Evolutionary conservation across 1,140 invertebrate species (phyloP).

Genomic region (Drosophila lacteicornis): DNA sequence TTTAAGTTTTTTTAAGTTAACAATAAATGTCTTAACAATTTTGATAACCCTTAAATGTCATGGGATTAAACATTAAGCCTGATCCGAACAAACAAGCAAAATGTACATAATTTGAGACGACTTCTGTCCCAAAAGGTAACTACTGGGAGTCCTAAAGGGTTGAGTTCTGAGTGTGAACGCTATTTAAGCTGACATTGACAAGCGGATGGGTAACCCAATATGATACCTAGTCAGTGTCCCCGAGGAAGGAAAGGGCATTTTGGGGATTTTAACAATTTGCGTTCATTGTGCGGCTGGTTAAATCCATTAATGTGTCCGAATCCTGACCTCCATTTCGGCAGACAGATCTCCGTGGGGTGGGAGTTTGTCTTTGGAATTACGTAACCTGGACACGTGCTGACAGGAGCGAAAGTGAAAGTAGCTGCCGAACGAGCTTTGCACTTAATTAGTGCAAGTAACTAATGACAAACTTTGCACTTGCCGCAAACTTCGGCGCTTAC

Average conservation of each 20-base stretch:
- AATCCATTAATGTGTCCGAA: conserved; percentile 40
- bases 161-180: background rate
- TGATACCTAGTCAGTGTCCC: background rate
- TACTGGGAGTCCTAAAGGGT: background rate
- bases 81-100: background rate
- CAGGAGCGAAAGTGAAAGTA: conserved; percentile 28
- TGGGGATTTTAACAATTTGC: conserved; percentile 24
- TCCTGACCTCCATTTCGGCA: background rate
- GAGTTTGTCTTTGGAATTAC: conserved; percentile 18
- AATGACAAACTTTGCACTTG: conserved; percentile 59
- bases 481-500: conserved; percentile 16
- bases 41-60: background rate
- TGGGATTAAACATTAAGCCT: background rate
- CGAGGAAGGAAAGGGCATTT: background rate
- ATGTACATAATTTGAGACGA: background rate
- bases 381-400: conserved; percentile 45
- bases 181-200: background rate
- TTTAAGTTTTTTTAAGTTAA: too few relatives aligned
- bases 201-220: background rate
- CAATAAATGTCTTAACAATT: background rate
- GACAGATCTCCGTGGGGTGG: background rate
- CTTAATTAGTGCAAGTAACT: conserved; percentile 60
- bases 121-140: background rate
- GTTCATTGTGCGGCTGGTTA: conserved; percentile 33
- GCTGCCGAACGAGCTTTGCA: conserved; percentile 34